phyloP scores from a whole-genome alignment of 2,113 vertebrate genomes.

The Syrmaticus mikado region DNA sequence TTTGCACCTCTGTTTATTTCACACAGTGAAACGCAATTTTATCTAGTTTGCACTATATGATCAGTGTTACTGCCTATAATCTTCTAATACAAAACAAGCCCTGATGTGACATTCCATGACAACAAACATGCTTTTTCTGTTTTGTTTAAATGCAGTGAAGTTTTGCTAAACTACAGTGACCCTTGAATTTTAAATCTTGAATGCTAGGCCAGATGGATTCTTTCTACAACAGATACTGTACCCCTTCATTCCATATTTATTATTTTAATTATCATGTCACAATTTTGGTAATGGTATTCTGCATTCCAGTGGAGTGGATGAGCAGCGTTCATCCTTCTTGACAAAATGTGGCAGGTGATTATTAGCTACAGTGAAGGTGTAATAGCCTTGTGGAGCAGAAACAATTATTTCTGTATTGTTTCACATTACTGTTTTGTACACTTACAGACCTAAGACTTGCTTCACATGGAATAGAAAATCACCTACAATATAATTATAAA shows the following conservation, averaged over 20 bases:
- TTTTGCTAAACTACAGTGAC: slow-evolving; percentile 73
- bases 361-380: slow-evolving; percentile 52
- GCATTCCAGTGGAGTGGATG: slow-evolving; percentile 69
- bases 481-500: slow-evolving; percentile 16
- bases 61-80: slow-evolving; percentile 98
- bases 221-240: slow-evolving; percentile 64
- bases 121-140: slow-evolving; percentile 68
- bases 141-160: slow-evolving; percentile 74
- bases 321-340: slow-evolving; percentile 61
- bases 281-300: slow-evolving; percentile 61
- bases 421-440: slow-evolving; percentile 51
- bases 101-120: slow-evolving; percentile 84
- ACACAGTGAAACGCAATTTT: slow-evolving; percentile 87
- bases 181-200: slow-evolving; percentile 64
- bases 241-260: slow-evolving; percentile 63
- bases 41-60: slow-evolving; percentile 98
- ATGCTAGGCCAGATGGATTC: slow-evolving; percentile 71
- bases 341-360: slow-evolving; percentile 45
- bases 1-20: slow-evolving; percentile 93
- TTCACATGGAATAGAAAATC: slow-evolving; percentile 62
- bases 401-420: slow-evolving; percentile 50
- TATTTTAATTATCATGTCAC: slow-evolving; percentile 54
- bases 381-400: slow-evolving; percentile 54
- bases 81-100: slow-evolving; percentile 81
- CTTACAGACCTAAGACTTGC: slow-evolving; percentile 50